These are phyloP conservation scores for Zoanthus sociatus DNA, from an alignment of 92 coral and sea anemone species.

Conservation along the genomic window DNA sequence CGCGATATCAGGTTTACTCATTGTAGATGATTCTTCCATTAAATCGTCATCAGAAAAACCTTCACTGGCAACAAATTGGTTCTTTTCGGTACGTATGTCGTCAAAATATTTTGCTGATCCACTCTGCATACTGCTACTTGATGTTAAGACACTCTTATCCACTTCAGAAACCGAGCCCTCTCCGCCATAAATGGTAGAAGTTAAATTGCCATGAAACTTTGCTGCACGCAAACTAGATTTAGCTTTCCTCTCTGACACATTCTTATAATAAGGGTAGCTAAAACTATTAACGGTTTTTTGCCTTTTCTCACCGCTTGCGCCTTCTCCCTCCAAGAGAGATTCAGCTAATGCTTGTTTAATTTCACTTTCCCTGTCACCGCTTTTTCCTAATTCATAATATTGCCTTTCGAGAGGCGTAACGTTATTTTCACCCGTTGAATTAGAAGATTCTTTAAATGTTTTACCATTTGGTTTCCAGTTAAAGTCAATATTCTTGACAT, in stretches of 20 bases:
- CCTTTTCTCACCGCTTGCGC: neutral
- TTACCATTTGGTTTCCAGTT: neutral
- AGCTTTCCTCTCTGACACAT: neutral
- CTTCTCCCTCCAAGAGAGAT: neutral
- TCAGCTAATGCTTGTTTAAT: neutral
- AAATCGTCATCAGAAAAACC: neutral
- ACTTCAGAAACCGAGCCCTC: constrained; percentile 5
- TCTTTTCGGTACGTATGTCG: neutral
- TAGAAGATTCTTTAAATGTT: neutral
- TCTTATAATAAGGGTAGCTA: neutral
- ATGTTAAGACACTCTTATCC: neutral
- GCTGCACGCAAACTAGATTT: neutral
- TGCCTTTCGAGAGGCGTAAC: neutral
- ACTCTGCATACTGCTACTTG: neutral
- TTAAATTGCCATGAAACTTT: neutral
- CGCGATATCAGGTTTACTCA: neutral
- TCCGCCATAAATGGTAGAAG: constrained; percentile 15
- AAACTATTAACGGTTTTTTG: neutral
- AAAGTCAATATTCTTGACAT: neutral
- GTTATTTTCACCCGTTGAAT: neutral
- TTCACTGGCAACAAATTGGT: neutral
- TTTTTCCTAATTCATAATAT: neutral
- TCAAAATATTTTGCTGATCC: neutral
- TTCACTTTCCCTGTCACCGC: neutral
- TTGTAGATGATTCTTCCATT: constrained; percentile 10